Evolutionary conservation across 2,797 vertebrate genomes (phyloP).

Genomic region (Sardinella longiceps): DNA sequence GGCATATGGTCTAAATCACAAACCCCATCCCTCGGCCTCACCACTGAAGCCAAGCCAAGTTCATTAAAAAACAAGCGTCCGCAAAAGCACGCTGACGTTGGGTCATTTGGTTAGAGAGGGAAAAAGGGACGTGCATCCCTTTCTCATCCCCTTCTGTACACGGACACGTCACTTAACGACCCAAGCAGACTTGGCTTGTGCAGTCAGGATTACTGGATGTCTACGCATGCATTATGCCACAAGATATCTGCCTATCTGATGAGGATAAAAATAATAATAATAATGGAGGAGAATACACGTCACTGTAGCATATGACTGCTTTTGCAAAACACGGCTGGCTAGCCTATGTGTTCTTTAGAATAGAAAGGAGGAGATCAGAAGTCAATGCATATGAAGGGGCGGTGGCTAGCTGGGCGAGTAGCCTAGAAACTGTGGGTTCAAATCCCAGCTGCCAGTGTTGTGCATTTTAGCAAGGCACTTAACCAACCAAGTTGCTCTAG

Average conservation of each 20-base stretch:
- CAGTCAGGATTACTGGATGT: not conserved
- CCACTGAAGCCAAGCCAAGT: conserved; percentile 46
- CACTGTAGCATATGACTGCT: no score
- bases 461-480: no score
- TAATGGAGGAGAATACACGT: no score
- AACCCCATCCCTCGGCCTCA: conserved; percentile 10
- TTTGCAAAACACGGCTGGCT: no score
- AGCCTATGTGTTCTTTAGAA: no score
- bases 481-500: no score
- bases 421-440: no score
- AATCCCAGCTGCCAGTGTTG: no score
- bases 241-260: not conserved
- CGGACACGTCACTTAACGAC: not conserved
- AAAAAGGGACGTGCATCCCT: not conserved
- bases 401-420: no score
- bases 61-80: not conserved
- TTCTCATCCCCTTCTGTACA: not conserved
- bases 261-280: no score
- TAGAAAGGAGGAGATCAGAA: no score
- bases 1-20: conserved; percentile 49
- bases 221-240: not conserved
- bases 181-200: not conserved
- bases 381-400: no score
- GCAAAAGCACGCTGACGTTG: conserved; percentile 15
- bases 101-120: conserved; percentile 6